Conservation (phyloP, 2,797 vertebrate species). For the Rhinophrynus dorsalis region DNA sequence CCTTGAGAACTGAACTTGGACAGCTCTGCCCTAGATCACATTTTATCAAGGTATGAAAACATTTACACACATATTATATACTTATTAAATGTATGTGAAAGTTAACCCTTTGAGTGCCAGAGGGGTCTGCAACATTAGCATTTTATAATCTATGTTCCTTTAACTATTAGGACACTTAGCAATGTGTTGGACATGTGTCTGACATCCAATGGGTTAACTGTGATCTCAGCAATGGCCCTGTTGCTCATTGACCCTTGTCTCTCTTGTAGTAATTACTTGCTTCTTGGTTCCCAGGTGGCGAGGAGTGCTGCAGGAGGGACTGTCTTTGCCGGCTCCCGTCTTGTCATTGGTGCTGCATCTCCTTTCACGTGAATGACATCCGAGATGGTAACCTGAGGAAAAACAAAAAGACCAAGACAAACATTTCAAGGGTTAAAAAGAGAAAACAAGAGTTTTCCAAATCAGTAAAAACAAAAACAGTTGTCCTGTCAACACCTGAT, state of each 20-base stretch:
- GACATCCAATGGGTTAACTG: too few relatives aligned
- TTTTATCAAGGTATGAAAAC: too few relatives aligned
- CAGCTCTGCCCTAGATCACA: too few relatives aligned
- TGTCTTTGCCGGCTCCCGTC: background rate
- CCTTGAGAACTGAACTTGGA: too few relatives aligned
- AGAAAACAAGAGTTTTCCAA: conserved; percentile 32
- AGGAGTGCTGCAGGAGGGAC: conserved; percentile 51
- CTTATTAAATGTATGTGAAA: too few relatives aligned
- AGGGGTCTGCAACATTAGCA: too few relatives aligned
- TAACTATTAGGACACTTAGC: too few relatives aligned
- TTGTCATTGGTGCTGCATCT: conserved; percentile 45
- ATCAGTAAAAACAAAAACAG: conserved; percentile 30
- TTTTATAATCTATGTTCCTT: too few relatives aligned
- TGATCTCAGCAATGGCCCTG: background rate
- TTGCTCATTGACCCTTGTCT: background rate
- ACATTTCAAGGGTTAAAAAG: conserved; percentile 24
- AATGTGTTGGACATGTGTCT: too few relatives aligned
- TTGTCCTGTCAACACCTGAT: conserved; percentile 29
- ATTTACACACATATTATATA: too few relatives aligned
- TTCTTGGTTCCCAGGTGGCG: conserved; percentile 54
- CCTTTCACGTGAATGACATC: conserved; percentile 55
- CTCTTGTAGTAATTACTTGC: conserved; percentile 54
- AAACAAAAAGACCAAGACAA: conserved; percentile 28
- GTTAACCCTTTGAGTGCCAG: too few relatives aligned
- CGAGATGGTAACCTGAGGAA: conserved; percentile 51